Percentiles rank a stretch among this genome's conserved stretches.
These are phyloP conservation scores for Hydraecia micacea DNA, from an alignment of 2,888 invertebrate genomes.

Conservation along the genomic window DNA sequence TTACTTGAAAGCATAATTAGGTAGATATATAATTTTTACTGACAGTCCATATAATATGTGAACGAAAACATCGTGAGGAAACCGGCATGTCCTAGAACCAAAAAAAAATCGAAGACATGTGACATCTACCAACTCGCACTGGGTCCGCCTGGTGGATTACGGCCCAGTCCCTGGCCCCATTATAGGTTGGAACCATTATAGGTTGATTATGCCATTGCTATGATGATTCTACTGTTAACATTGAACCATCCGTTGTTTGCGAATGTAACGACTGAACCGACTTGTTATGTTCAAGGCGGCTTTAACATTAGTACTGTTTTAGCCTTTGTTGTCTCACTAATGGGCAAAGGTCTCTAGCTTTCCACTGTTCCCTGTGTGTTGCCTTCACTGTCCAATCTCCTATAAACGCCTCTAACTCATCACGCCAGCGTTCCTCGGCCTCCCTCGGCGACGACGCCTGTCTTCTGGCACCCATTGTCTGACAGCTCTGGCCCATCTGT, in stretches of 20 bases:
- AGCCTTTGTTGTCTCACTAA: not conserved
- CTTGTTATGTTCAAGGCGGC: not conserved
- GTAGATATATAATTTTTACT: conserved; percentile 6
- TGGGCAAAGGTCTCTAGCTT: not conserved
- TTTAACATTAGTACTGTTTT: not conserved
- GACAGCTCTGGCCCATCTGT: not conserved
- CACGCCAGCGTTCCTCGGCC: not conserved
- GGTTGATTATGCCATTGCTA: not conserved
- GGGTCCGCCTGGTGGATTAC: not conserved
- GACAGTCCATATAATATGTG: no score
- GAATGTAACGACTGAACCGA: not conserved
- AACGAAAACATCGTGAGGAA: not conserved
- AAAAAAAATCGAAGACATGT: not conserved
- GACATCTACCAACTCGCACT: no score
- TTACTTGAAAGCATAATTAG: conserved; percentile 8
- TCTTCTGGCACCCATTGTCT: not conserved
- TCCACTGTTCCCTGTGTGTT: not conserved
- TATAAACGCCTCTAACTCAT: not conserved
- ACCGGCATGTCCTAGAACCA: not conserved
- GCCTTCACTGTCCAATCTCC: not conserved
- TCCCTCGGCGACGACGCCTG: not conserved
- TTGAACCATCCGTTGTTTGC: not conserved
- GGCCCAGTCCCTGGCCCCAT: not conserved
- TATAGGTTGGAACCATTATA: no score
- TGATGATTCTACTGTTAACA: not conserved